Percentiles rank a stretch among this genome's conserved stretches.
Evolutionary conservation across 2,113 vertebrate species (phyloP).

Genomic region (Lepisosteus oculatus): DNA sequence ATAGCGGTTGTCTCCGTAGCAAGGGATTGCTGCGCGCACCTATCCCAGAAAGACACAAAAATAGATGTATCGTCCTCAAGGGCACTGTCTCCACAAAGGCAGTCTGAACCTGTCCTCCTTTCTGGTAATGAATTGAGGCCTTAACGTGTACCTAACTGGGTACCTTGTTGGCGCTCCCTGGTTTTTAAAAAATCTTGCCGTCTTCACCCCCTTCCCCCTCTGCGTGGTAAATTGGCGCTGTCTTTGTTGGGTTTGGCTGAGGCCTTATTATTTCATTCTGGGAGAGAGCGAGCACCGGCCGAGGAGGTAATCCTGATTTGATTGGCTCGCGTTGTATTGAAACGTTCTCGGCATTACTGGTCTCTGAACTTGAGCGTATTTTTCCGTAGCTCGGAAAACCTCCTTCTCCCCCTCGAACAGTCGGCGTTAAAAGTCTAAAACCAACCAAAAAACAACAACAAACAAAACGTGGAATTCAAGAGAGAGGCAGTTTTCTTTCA

Average conservation of each 20-base stretch:
- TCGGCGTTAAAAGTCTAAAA: too few relatives aligned
- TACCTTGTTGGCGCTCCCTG: neutral
- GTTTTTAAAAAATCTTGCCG: neutral
- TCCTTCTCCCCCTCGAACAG: neutral
- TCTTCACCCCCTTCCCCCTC: neutral
- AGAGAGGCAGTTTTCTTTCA: slow-evolving; percentile 2
- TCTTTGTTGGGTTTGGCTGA: slow-evolving; percentile 43
- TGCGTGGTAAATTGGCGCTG: slow-evolving; percentile 4
- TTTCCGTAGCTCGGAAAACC: slow-evolving; percentile 2
- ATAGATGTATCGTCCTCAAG: too few relatives aligned
- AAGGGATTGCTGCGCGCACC: too few relatives aligned
- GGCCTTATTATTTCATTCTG: slow-evolving; percentile 37
- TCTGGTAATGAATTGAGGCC: neutral
- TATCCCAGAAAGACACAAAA: too few relatives aligned
- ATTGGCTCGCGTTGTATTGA: slow-evolving; percentile 40
- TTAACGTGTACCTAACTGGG: neutral
- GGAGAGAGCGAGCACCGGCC: slow-evolving; percentile 25
- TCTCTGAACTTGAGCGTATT: slow-evolving; percentile 26
- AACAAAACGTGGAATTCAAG: neutral
- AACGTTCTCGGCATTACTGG: slow-evolving; percentile 30
- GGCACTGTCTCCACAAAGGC: too few relatives aligned
- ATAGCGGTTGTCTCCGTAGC: too few relatives aligned
- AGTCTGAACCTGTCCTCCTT: neutral
- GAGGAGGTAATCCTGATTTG: slow-evolving; percentile 45
- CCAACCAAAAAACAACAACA: neutral